Conservation (phyloP, 1,140 invertebrate species). For the Frieseomelitta varia region DNA sequence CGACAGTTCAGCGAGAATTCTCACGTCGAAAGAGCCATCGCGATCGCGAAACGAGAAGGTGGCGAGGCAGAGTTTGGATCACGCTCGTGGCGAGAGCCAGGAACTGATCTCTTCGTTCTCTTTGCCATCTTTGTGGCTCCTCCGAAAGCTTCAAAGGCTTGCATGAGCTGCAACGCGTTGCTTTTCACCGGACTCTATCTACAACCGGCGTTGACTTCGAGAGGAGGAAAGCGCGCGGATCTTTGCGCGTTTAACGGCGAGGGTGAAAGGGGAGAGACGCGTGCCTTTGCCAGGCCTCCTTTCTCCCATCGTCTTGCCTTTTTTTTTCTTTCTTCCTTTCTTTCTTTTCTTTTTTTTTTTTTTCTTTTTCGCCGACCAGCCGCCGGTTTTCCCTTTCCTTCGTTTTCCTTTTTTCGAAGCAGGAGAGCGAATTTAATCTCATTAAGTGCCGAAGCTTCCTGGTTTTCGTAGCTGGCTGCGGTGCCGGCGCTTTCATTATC, state of each 20-base stretch:
- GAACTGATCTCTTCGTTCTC: constrained; percentile 2
- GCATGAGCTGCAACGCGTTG: constrained; percentile 9
- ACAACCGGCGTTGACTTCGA: constrained; percentile 24
- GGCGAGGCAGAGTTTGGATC: not conserved
- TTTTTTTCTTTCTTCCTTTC: not conserved
- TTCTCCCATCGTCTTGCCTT: constrained; percentile 1
- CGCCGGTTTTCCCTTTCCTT: constrained; percentile 34
- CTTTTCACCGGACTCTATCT: constrained; percentile 5
- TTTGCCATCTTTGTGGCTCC: constrained; percentile 16
- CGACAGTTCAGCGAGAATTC: not conserved
- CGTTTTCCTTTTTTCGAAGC: constrained; percentile 41
- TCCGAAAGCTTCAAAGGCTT: constrained; percentile 24
- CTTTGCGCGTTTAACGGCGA: constrained; percentile 22
- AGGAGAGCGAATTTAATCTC: constrained; percentile 65
- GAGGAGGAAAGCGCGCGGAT: constrained; percentile 20
- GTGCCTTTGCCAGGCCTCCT: constrained; percentile 31
- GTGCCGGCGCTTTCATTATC: constrained; percentile 58
- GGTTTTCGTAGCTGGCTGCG: constrained; percentile 47
- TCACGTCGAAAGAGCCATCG: not conserved
- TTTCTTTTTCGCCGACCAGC: not conserved
- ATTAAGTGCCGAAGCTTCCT: constrained; percentile 67
- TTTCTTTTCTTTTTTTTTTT: not conserved
- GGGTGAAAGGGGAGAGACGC: not conserved
- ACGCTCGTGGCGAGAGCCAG: constrained; percentile 5
- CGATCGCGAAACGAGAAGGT: not conserved